Evolutionary conservation across 1,140 invertebrate species (phyloP), one percentile per base, ranked within the genome.

Genomic region (Caenorhabditis remanei): DNA sequence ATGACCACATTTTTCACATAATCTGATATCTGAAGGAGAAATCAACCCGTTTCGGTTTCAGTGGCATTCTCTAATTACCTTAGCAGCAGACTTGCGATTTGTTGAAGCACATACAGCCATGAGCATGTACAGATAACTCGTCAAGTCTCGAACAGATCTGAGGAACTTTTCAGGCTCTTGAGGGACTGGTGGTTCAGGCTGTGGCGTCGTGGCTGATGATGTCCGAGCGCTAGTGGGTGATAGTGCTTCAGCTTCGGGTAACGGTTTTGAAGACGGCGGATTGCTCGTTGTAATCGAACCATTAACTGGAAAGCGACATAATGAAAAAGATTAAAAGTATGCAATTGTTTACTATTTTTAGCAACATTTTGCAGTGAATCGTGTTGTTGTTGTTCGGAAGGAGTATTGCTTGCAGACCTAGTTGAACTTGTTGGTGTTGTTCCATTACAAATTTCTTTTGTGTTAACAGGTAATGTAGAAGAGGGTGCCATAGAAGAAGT

Each of bases 81-180:
- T 79, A 4, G 71, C 43, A 53, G 71, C 71, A 21, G 71, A 79
- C 53, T 50, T 79, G 32, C 71, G n/a, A n/a, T 79, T 79, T 9
- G 71, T 79, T 50, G 71, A 50, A 43, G 71, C 13, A 32, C 71
- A 79, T 6, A 79, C 46, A 13, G 71, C n/a, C 46, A 79, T 79
- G 8, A 79, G 9, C 6, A n/a, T 50, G n/a, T 79, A 79, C n/a
- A 79, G 7, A 53, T 79, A 79, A 24, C 71, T 79, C 5, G 71
- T 50, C 11, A 79, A 6, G 16, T 79, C 71, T n/a, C 13, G n/a
- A 24, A 79, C 71, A 9, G 46, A 9, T 50, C 41, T 79, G 5
- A 79, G 46, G 53, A 79, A 79, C 8, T 21, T 21, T 24, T 48
- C 71, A 11, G 71, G 46, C 53, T 79, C 71, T 24, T 79, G 46